Evolutionary conservation across 2,797 vertebrate species (phyloP), one percentile per base, ranked within the genome.

Genomic region (Alcedo atthis): DNA sequence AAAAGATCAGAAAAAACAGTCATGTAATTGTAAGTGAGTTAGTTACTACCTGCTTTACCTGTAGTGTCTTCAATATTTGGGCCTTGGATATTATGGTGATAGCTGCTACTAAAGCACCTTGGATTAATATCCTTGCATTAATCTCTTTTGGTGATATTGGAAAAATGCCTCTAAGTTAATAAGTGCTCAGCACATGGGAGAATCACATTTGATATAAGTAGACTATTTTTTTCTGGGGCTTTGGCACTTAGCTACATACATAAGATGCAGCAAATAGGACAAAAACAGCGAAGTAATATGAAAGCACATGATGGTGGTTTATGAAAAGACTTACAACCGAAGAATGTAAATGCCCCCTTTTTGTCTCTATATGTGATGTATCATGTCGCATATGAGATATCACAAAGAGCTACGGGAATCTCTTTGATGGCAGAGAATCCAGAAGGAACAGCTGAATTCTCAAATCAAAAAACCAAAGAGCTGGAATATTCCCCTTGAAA

Each of bases 401-500:
- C 30, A 54, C 53, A n/a, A 54, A 54, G 30, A 54, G 53, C 30
- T 30, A 54, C 12, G 53, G 30, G 53, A 54, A n/a, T 84, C 69
- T 89, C 81, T 90, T 54, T 83, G 76, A 83, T 89, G 45, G 43
- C 76, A 87, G 51, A 90, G 76, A 78, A 93, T 83, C 86, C 84
- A 94, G 93, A 93, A 96, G 76, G 81, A 90, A 83, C 94, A 96
- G 90, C 79, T 95, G 94, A 95, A 83, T 93, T 90, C 73, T 87
- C 62, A 87, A 89, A 95, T 82, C 73, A 67, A 94, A 95, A 92
- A 85, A 59, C 59, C 95, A 94, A 70, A 32, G 59, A 89, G 32
- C 63, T 95, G 86, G 85, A 95, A 94, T 96, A 83, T 57, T 93
- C 85, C 76, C 74, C 35, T 73, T 3, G 6, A 90, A 96, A 90